phyloP scores from a whole-genome alignment of 2,797 vertebrate species.

The Micrastur ruficollis region DNA sequence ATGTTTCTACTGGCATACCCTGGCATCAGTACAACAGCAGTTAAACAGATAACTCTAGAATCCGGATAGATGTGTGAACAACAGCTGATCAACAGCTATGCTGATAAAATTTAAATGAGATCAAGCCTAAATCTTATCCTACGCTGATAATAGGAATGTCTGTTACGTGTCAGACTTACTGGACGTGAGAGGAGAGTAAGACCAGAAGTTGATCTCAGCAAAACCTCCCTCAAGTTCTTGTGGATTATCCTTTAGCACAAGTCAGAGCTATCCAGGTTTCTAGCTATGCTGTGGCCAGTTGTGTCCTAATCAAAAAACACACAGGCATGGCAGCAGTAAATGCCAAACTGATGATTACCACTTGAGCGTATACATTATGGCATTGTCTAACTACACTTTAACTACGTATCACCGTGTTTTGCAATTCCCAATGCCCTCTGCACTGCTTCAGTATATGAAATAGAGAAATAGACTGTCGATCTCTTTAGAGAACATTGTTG shows the following conservation, averaged over 20 bases:
- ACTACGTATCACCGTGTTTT: background rate
- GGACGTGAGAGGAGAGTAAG: background rate
- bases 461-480: background rate
- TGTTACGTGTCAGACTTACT: slow-evolving; percentile 23
- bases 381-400: background rate
- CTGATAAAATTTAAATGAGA: slow-evolving; percentile 64
- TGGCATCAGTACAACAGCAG: slow-evolving; percentile 45
- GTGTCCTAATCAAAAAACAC: background rate
- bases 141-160: slow-evolving; percentile 18
- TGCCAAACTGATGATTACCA: background rate
- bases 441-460: background rate
- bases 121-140: slow-evolving; percentile 38
- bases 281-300: background rate
- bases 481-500: background rate
- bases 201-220: background rate
- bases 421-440: background rate
- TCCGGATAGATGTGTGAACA: slow-evolving; percentile 42
- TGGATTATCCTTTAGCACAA: background rate
- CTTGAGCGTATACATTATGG: background rate
- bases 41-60: slow-evolving; percentile 51
- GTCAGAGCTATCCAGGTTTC: background rate
- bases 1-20: slow-evolving; percentile 37
- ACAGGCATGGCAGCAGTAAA: background rate
- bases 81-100: slow-evolving; percentile 48
- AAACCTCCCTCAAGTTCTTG: background rate